phyloP scores from a whole-genome alignment of 2,888 invertebrate genomes.

The Dione juno region DNA sequence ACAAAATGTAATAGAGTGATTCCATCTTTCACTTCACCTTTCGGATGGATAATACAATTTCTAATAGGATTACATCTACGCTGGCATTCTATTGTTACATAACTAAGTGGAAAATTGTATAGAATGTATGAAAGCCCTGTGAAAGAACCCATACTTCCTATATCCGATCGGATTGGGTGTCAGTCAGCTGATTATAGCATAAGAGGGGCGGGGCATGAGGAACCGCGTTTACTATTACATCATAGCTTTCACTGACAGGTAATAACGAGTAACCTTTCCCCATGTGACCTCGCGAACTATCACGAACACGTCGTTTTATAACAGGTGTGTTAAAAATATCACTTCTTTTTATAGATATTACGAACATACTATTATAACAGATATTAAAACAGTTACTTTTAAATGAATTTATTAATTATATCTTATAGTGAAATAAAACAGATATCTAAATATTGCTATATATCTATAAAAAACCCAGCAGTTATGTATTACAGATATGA shows the following conservation, averaged over 20 bases:
- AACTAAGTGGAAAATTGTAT: slow-evolving; percentile 18
- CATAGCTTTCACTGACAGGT: slow-evolving; percentile 62
- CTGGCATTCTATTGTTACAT: slow-evolving; percentile 12
- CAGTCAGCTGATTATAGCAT: slow-evolving; percentile 42
- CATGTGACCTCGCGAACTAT: slow-evolving; percentile 65
- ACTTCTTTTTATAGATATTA: background rate
- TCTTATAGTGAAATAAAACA: background rate
- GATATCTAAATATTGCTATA: background rate
- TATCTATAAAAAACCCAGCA: too few species aligned
- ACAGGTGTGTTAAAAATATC: slow-evolving; percentile 13
- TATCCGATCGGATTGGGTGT: slow-evolving; percentile 42
- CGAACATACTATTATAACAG: too few species aligned
- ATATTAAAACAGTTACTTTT: background rate
- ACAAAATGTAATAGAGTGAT: too few species aligned
- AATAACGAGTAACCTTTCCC: slow-evolving; percentile 64
- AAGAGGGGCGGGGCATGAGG: slow-evolving; percentile 49
- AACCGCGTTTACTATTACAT: slow-evolving; percentile 52
- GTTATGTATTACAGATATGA: background rate
- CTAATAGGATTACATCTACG: background rate
- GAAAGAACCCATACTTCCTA: slow-evolving; percentile 47
- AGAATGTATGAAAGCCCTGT: slow-evolving; percentile 29
- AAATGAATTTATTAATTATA: background rate
- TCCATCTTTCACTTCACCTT: slow-evolving; percentile 11
- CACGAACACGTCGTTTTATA: slow-evolving; percentile 51
- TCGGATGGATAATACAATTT: background rate